Evolutionary conservation across 1,140 invertebrate species (phyloP), one percentile per base, ranked within the genome.

Genomic region (Macrobrachium rosenbergii): DNA sequence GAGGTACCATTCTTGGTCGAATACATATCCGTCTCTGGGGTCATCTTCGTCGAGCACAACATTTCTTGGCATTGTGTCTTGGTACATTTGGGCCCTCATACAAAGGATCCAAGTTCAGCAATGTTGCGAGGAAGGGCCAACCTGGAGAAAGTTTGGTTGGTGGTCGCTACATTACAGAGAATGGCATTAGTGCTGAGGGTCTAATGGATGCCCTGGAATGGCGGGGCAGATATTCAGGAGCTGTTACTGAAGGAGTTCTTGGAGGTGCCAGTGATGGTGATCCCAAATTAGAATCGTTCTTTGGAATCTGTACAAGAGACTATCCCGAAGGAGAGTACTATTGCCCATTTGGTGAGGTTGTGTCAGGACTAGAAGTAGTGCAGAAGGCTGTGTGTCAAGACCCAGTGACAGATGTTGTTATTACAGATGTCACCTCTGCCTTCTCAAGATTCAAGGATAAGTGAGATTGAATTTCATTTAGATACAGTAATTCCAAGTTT

Each of bases 71-170:
- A 17, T 43, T 72, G 17, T 72, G 69, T 43, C 69, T 72, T 16
- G 69, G 69, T n/a, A 72, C 69, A 23, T 72, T 72, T n/a, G 69
- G 69, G 69, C 23, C 69, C 69, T 23, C 69, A 5, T 72, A 72
- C 23, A 72, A 72, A 43, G 69, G 69, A 72, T 72, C 69, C 23
- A 23, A 43, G n/a, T 72, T 72, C 21, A 72, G 23, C 12, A 72
- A 72, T n/a, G 69, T 72, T 23, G 69, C 69, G 21, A 72, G 69
- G 69, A 72, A 72, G 69, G 69, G 69, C 19, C n/a, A 28, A 8
- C 23, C 69, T 16, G 69, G 69, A 28, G 69, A 72, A 43, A 72
- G 69, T 72, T 11, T 72, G 7, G 69, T 72, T 17, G 69, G 69
- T 23, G 69, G 69, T 72, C 69, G 69, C 21, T 72, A 72, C 21